Conservation (phyloP, 2,113 vertebrate species). For the Cisticola juncidis region DNA sequence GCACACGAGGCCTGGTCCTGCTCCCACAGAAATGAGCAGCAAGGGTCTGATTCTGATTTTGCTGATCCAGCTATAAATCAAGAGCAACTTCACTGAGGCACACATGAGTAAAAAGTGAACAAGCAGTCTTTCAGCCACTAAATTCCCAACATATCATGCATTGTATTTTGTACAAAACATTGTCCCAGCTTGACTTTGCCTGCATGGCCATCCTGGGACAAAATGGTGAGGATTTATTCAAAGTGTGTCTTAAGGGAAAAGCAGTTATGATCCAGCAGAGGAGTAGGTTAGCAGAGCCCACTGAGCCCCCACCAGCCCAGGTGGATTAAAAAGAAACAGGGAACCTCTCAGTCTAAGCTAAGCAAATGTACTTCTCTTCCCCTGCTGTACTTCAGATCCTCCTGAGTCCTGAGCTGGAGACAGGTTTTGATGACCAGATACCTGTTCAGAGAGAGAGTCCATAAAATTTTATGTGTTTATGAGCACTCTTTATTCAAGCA, state of each 20-base stretch:
- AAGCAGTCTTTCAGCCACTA: slow-evolving; percentile 19
- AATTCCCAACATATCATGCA: neutral
- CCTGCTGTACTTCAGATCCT: neutral
- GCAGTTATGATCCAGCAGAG: neutral
- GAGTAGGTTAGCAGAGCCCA: neutral
- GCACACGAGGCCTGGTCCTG: neutral
- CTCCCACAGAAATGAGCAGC: slow-evolving; percentile 42
- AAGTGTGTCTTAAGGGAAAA: neutral
- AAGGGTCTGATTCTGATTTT: slow-evolving; percentile 51
- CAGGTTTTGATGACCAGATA: neutral
- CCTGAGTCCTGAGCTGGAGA: neutral
- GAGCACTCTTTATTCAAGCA: neutral
- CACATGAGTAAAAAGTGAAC: slow-evolving; percentile 21
- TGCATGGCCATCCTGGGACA: neutral
- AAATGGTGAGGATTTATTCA: neutral
- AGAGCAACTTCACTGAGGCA: slow-evolving; percentile 1
- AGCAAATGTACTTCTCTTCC: neutral
- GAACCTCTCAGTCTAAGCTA: neutral
- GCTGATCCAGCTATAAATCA: slow-evolving; percentile 48
- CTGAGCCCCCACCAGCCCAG: neutral
- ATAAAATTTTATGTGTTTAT: neutral
- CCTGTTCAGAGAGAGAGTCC: neutral
- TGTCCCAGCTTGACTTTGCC: neutral
- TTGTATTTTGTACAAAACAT: slow-evolving; percentile 12
- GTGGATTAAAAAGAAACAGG: neutral